Evolutionary conservation across 2,113 vertebrate species (phyloP).

Genomic region (Macrotus californicus): DNA sequence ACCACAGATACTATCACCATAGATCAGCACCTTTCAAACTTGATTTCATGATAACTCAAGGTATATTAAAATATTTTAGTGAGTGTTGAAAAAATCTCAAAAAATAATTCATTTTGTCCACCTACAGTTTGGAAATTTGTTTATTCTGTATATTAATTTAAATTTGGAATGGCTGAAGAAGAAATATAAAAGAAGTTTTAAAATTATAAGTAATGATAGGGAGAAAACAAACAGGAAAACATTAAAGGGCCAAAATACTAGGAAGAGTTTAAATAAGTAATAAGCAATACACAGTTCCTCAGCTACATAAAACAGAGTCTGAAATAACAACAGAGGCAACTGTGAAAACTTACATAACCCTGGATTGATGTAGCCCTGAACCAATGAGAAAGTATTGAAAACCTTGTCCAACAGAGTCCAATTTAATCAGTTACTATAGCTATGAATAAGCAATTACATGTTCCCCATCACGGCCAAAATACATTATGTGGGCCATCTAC

Average conservation of each 20-base stretch:
- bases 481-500: background rate
- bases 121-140: background rate
- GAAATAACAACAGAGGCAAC: background rate
- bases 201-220: background rate
- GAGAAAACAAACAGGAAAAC: background rate
- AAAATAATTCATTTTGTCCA: background rate
- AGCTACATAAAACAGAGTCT: background rate
- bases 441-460: slow-evolving; percentile 6
- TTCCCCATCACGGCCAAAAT: background rate
- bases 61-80: background rate
- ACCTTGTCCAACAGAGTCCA: background rate
- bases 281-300: background rate
- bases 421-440: background rate
- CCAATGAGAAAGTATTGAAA: background rate
- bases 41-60: background rate
- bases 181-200: background rate
- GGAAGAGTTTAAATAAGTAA: background rate
- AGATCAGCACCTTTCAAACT: background rate
- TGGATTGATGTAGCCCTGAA: background rate
- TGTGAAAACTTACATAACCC: background rate
- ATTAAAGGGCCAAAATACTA: background rate
- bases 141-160: background rate
- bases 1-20: background rate
- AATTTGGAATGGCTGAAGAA: background rate
- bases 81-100: background rate